Evolutionary conservation across 2,797 vertebrate genomes (phyloP), one percentile per base, ranked within the genome.

Genomic region (Malurus leucopterus): DNA sequence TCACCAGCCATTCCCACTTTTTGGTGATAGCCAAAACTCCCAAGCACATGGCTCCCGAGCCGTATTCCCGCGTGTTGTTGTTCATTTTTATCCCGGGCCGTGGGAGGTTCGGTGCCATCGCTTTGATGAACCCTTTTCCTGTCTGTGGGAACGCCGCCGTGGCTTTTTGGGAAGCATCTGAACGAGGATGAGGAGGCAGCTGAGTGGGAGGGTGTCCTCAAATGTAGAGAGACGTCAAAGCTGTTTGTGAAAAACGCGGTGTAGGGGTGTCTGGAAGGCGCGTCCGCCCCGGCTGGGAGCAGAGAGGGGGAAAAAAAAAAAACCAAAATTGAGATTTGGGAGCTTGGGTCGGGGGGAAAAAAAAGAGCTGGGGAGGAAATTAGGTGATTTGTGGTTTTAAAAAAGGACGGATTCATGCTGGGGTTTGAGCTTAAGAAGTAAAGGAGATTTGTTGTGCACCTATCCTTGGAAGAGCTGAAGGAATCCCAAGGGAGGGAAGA

Each of bases 81-180:
- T 92, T 94, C 94, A 95, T 95, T 94, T 94, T 93, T 93, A 51
- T 71, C 84, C 30, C 3, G 1, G 73, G 89, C n/a, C 0, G 93
- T 93, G 23, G 94, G 94, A 93, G 92, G 93, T 32, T 30, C 4
- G 20, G 72, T 77, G 88, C 90, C 88, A 91, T 73, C 73, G 44
- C 88, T 94, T 92, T 54, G 89, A 73, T 93, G 94, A 91, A 95
- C 93, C 23, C 91, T 90, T 59, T 89, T 90, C 87, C 91, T 88
- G 82, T 89, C 94, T 55, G 79, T 69, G 58, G 93, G 93, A 85
- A 80, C 21, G 1, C 86, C 21, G 1, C 86, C 41, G 43, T 19
- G 91, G 91, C 75, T 50, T 82, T 90, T 90, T 55, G 58, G 89
- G 91, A 92, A 91, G 76, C 40, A 15, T 36, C 69, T 54, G 64